Evolutionary conservation across 1,140 invertebrate genomes (phyloP).

Genomic region (Drosophila navojoa): DNA sequence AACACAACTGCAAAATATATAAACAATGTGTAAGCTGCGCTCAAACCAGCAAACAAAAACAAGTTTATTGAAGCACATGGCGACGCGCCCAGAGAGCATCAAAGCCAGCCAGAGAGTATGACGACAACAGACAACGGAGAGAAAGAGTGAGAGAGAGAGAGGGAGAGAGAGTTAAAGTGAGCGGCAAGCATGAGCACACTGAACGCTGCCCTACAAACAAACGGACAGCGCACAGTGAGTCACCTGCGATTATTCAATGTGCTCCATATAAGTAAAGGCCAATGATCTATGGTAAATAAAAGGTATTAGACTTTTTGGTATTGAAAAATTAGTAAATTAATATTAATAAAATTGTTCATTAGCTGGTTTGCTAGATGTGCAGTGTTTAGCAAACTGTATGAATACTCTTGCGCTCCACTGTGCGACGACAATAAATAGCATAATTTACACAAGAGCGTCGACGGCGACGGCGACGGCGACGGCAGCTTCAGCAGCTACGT

Average conservation of each 20-base stretch:
- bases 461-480: constrained; percentile 19
- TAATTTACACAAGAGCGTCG: constrained; percentile 68
- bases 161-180: not conserved
- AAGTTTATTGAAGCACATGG: constrained; percentile 77
- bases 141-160: not conserved
- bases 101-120: constrained; percentile 12
- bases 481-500: constrained; percentile 8
- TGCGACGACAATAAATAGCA: constrained; percentile 61
- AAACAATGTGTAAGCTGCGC: constrained; percentile 40
- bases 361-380: not conserved
- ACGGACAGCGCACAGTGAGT: constrained; percentile 17
- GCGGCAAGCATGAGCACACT: not conserved
- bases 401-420: constrained; percentile 20
- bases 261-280: not conserved
- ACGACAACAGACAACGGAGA: not conserved
- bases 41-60: constrained; percentile 60
- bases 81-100: constrained; percentile 28
- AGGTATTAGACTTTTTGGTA: too few species aligned
- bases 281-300: too few species aligned
- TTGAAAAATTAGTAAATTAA: too few species aligned
- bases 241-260: not conserved
- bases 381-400: not conserved
- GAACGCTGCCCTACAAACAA: constrained; percentile 39
- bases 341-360: not conserved
- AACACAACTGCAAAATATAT: constrained; percentile 28